phyloP scores from a whole-genome alignment of 1,140 invertebrate genomes.

The Drosophila punjabiensis region DNA sequence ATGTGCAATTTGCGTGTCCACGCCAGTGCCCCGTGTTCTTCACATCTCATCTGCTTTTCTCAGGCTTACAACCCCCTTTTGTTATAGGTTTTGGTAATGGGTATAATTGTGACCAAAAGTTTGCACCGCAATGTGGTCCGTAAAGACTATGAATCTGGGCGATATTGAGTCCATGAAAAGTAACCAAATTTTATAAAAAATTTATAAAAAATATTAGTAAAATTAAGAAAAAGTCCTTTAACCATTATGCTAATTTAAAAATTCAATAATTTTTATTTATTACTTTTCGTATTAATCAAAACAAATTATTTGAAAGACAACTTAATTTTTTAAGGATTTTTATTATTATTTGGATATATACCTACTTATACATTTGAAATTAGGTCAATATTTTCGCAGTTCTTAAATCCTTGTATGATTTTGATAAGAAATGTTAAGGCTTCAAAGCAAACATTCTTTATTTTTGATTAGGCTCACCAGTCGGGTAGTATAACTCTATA shows the following conservation, averaged over 20 bases:
- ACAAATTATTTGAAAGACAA: neutral
- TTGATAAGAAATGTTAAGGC: neutral
- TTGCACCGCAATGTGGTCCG: neutral
- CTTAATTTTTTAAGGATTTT: neutral
- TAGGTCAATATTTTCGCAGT: neutral
- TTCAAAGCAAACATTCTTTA: neutral
- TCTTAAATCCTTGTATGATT: neutral
- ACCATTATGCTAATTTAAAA: neutral
- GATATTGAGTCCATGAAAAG: neutral
- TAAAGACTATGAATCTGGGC: neutral
- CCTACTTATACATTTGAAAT: neutral
- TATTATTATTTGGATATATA: neutral
- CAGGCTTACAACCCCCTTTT: neutral
- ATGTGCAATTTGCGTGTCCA: slow-evolving; percentile 24
- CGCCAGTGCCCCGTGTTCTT: neutral
- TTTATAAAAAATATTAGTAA: neutral
- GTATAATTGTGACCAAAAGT: neutral
- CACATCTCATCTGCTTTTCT: neutral
- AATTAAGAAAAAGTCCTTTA: neutral
- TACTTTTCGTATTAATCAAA: neutral
- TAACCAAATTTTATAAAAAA: neutral
- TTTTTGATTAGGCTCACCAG: neutral
- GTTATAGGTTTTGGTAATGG: neutral
- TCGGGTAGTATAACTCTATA: no score
- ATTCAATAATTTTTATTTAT: neutral